Evolutionary conservation across 2,797 vertebrate species (phyloP), one percentile per base, ranked within the genome.

Genomic region (Tympanoctomys barrerae): DNA sequence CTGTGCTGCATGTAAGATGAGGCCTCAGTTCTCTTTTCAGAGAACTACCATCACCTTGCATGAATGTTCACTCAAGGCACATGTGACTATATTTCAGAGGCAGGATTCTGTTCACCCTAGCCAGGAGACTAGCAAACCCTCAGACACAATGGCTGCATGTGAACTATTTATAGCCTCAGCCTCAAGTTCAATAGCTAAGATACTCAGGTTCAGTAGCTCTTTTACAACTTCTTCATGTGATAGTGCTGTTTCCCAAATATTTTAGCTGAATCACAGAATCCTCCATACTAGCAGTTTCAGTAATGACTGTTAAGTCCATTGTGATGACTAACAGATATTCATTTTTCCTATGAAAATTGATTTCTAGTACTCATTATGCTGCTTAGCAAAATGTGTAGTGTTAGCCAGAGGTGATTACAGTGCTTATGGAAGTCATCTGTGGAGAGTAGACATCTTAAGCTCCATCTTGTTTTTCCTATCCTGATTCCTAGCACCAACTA

Each of bases 261-360:
- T 93, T 94, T 64, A 93, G 66, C 49, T 49, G 92, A 89, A 16
- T 70, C 77, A 73, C 33, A 81, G 39, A 89, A 89, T 87, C 62
- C 81, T 89, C 95, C 87, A 78, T 46, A 31, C 39, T 5, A 59
- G 13, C 82, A 73, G 94, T 85, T 91, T 95, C 18, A 91, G 21
- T 87, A 93, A 92, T 61, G 33, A 87, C 18, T 33, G 1, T 62
- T 73, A 90, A 94, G 73, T 33, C 28, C 16, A 59, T 36, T 70
- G 54, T 95, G 71, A 18, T 62, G 14, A 71, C 42, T 64, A 70
- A 73, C 16, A 84, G 66, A 42, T 82, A 73, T 49, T 82, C 52
- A 90, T 71, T 93, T 79, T 52, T 87, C 21, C 62, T 92, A 52
- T 62, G 33, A 89, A 94, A 88, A 91, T 26, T 52, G 36, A 82